Evolutionary conservation across 2,797 vertebrate genomes (phyloP).

Genomic region (Pagetopsis macropterus): DNA sequence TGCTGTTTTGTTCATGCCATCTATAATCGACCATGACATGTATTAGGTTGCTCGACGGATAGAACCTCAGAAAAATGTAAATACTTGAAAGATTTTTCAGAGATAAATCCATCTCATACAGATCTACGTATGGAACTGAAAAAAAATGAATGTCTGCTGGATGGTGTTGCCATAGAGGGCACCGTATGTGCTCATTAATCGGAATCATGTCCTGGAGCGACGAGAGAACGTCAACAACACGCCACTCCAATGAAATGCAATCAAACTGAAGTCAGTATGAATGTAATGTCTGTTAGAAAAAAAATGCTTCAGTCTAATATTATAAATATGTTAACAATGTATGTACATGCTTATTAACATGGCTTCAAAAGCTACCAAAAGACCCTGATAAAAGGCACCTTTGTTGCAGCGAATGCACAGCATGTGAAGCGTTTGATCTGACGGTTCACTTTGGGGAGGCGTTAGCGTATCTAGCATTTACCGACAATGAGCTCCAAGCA

Average conservation of each 20-base stretch:
- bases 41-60: conserved; percentile 72
- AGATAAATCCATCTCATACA: conserved; percentile 68
- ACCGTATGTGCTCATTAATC: conserved; percentile 70
- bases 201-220: conserved; percentile 68
- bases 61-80: conserved; percentile 82
- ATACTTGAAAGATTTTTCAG: conserved; percentile 79
- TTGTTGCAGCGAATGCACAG: conserved; percentile 81
- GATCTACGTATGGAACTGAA: conserved; percentile 67
- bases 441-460: conserved; percentile 71
- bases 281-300: conserved; percentile 83
- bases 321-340: conserved; percentile 84
- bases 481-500: conserved; percentile 72
- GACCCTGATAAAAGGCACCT: conserved; percentile 80
- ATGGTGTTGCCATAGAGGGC: conserved; percentile 72
- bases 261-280: conserved; percentile 89
- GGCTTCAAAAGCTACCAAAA: conserved; percentile 87
- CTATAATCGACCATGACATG: conserved; percentile 69
- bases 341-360: conserved; percentile 83
- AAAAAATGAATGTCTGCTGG: conserved; percentile 74
- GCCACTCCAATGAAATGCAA: conserved; percentile 83
- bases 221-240: conserved; percentile 64
- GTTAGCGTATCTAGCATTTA: conserved; percentile 72
- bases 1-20: conserved; percentile 41
- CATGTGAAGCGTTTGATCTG: conserved; percentile 76
- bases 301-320: conserved; percentile 88